Conservation (phyloP, 2,888 invertebrate genomes). For the Andrena minutula region DNA sequence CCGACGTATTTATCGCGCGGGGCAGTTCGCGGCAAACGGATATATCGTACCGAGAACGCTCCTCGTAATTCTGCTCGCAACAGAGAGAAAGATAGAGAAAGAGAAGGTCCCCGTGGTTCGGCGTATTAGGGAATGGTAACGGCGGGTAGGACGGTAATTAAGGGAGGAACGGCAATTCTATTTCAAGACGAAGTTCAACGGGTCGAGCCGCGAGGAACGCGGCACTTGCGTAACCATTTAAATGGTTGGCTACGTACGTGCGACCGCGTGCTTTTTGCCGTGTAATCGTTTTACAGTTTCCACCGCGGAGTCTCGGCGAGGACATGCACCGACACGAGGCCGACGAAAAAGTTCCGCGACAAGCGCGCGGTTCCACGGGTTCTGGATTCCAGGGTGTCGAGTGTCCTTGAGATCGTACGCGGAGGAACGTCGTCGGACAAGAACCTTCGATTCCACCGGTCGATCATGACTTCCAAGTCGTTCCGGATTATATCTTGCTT, state of each 20-base stretch:
- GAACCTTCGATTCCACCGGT: slow-evolving; percentile 64
- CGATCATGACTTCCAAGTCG: slow-evolving; percentile 64
- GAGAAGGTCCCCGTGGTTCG: too few relatives aligned
- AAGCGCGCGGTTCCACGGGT: slow-evolving; percentile 60
- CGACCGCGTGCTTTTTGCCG: slow-evolving; percentile 25
- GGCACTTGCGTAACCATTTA: slow-evolving; percentile 46
- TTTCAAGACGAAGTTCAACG: slow-evolving; percentile 2
- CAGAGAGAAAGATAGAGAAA: too few relatives aligned
- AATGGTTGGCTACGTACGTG: slow-evolving; percentile 33
- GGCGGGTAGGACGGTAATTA: slow-evolving; percentile 16
- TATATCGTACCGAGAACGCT: slow-evolving; percentile 45
- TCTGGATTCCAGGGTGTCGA: slow-evolving; percentile 74
- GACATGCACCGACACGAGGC: slow-evolving; percentile 29
- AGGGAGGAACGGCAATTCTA: slow-evolving; percentile 14
- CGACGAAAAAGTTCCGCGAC: slow-evolving; percentile 55
- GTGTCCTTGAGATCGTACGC: slow-evolving; percentile 76
- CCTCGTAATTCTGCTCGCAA: slow-evolving; percentile 33
- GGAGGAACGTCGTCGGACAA: slow-evolving; percentile 71
- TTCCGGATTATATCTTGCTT: slow-evolving; percentile 65
- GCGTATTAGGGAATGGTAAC: not conserved
- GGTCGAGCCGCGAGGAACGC: not conserved
- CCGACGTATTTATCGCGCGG: slow-evolving; percentile 63
- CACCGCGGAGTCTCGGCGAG: slow-evolving; percentile 5
- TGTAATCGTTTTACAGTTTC: slow-evolving; percentile 35
- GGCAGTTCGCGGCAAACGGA: slow-evolving; percentile 38